These are phyloP conservation scores for Tinea semifulvella DNA, from an alignment of 2,888 invertebrate species.

Conservation along the genomic window DNA sequence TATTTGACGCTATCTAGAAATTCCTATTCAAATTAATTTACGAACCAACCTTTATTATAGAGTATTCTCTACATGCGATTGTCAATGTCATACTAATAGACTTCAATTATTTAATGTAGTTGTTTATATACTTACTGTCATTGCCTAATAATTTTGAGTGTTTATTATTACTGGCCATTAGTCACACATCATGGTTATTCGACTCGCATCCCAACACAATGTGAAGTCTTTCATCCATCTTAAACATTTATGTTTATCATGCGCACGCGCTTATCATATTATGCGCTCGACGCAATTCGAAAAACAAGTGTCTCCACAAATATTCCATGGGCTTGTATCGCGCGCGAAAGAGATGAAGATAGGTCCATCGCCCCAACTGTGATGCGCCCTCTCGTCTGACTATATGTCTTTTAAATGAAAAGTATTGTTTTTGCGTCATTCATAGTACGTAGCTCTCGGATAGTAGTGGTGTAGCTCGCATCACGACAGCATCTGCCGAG, in stretches of 20 bases:
- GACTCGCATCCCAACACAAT: constrained; percentile 1
- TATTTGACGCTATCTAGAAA: not conserved
- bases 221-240: constrained; percentile 6
- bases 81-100: not conserved
- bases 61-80: too few relatives aligned
- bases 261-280: constrained; percentile 21
- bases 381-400: constrained; percentile 43
- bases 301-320: constrained; percentile 62
- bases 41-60: not conserved
- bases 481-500: constrained; percentile 41
- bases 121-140: not conserved
- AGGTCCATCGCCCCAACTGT: constrained; percentile 41
- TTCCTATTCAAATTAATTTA: not conserved
- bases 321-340: constrained; percentile 60
- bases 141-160: too few relatives aligned
- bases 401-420: constrained; percentile 46
- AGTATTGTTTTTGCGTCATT: constrained; percentile 46
- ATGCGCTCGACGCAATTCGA: constrained; percentile 57
- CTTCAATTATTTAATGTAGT: not conserved
- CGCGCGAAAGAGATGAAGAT: constrained; percentile 47
- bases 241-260: constrained; percentile 13
- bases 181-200: not conserved
- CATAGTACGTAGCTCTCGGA: constrained; percentile 68
- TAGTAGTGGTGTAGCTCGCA: constrained; percentile 57
- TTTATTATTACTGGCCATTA: not conserved